Evolutionary conservation across 1,140 invertebrate species (phyloP).

Genomic region (Diabrotica virgifera): DNA sequence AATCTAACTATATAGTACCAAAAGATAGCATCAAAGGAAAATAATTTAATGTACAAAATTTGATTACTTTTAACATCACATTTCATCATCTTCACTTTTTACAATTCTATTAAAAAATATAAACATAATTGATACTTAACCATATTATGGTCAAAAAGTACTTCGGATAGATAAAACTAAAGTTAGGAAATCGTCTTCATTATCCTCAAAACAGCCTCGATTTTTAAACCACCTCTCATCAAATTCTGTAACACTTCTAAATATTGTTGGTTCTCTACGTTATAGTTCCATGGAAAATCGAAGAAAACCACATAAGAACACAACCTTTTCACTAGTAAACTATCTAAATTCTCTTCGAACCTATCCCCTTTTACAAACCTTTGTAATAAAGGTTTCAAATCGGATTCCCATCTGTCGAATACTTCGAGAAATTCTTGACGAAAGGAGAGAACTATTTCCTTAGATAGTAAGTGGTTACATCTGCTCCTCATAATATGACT

Average conservation of each 20-base stretch:
- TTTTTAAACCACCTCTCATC: slow-evolving; percentile 12
- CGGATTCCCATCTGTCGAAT: slow-evolving; percentile 57
- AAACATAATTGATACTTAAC: no score
- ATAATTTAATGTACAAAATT: no score
- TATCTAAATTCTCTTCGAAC: slow-evolving; percentile 30
- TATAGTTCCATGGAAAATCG: slow-evolving; percentile 51
- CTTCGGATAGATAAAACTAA: no score
- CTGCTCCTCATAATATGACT: slow-evolving; percentile 51
- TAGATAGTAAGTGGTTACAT: slow-evolving; percentile 37
- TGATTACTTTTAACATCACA: no score
- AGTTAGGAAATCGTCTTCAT: not conserved
- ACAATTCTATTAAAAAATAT: no score
- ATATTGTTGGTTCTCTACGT: not conserved
- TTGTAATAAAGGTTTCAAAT: slow-evolving; percentile 50
- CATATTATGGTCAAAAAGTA: no score
- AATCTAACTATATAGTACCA: no score
- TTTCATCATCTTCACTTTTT: no score
- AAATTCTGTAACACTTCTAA: slow-evolving; percentile 23
- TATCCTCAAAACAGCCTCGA: slow-evolving; percentile 23
- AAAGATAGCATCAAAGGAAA: no score
- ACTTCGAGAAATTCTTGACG: slow-evolving; percentile 55
- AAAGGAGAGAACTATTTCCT: slow-evolving; percentile 55
- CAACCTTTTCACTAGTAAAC: slow-evolving; percentile 49
- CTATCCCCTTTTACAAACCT: slow-evolving; percentile 50
- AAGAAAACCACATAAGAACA: slow-evolving; percentile 60